phyloP scores from a whole-genome alignment of 2,113 vertebrate species.

The Halcyon senegalensis region DNA sequence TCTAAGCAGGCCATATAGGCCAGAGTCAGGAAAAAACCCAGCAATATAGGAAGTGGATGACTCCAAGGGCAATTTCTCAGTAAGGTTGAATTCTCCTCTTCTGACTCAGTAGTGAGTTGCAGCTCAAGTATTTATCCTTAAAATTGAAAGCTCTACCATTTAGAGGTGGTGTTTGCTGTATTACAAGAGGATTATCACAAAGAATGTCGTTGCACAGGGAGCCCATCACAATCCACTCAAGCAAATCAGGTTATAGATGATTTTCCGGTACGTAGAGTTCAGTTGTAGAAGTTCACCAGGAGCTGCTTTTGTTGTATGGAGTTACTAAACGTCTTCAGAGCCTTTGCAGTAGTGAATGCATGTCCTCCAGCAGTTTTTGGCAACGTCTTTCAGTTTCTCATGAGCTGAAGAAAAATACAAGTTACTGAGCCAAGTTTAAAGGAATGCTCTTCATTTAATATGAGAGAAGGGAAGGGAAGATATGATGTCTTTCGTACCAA shows the following conservation, averaged over 20 bases:
- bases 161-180: not conserved
- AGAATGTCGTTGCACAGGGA: not conserved
- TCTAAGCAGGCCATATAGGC: not conserved
- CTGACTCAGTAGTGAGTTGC: not conserved
- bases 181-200: slow-evolving; percentile 10
- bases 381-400: not conserved
- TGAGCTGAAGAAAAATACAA: not conserved
- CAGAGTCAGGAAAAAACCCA: not conserved
- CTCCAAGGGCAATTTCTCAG: not conserved
- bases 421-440: not conserved
- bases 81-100: not conserved
- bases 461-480: not conserved
- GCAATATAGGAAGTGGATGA: not conserved
- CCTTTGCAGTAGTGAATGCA: not conserved
- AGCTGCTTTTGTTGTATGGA: not conserved
- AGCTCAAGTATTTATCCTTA: slow-evolving; percentile 1
- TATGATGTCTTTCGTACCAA: not conserved
- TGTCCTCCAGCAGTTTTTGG: not conserved
- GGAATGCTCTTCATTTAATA: not conserved
- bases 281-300: not conserved
- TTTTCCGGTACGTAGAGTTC: not conserved
- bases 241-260: not conserved
- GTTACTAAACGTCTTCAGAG: not conserved
- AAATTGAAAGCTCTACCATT: not conserved
- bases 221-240: not conserved